phyloP scores from a whole-genome alignment of 2,113 vertebrate genomes.

The Chaetodon auriga region DNA sequence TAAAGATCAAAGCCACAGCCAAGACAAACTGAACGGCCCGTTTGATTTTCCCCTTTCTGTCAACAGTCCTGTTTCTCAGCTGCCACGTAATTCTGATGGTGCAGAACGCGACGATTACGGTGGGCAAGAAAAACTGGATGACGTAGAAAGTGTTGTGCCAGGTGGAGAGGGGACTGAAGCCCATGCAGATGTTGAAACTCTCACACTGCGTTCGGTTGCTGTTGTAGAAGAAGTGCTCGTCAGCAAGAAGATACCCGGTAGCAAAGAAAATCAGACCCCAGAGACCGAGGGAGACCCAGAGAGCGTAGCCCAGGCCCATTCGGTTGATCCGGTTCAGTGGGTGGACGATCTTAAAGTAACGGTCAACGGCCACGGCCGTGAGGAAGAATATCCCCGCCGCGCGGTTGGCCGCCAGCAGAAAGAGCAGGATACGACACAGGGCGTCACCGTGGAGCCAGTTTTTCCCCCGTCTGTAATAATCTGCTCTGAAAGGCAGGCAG shows the following conservation, averaged over 20 bases:
- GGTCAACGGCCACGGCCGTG: slow-evolving; percentile 84
- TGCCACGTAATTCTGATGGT: slow-evolving; percentile 82
- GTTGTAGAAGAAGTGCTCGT: slow-evolving; percentile 70
- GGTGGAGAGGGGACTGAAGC: slow-evolving; percentile 68
- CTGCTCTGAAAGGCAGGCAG: slow-evolving; percentile 85
- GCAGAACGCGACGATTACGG: slow-evolving; percentile 81
- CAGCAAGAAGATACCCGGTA: slow-evolving; percentile 77
- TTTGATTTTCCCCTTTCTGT: slow-evolving; percentile 82
- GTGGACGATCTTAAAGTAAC: slow-evolving; percentile 85
- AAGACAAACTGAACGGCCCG: slow-evolving; percentile 83
- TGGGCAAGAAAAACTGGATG: slow-evolving; percentile 81
- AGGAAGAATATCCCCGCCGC: slow-evolving; percentile 85
- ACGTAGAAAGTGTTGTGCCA: slow-evolving; percentile 86
- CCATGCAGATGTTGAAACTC: slow-evolving; percentile 87
- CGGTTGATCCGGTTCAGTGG: slow-evolving; percentile 77
- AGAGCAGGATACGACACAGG: slow-evolving; percentile 82
- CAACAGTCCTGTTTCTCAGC: slow-evolving; percentile 78
- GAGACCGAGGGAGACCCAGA: slow-evolving; percentile 75
- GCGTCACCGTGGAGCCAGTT: slow-evolving; percentile 84
- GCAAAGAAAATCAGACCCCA: slow-evolving; percentile 81
- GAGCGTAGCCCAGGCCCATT: slow-evolving; percentile 77
- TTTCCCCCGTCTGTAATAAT: slow-evolving; percentile 84
- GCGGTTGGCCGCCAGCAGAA: slow-evolving; percentile 82
- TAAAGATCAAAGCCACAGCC: slow-evolving; percentile 83
- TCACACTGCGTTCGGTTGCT: slow-evolving; percentile 83